Base-by-base conservation (phyloP, 2,797 vertebrate species). In the Argya squamiceps region DNA sequence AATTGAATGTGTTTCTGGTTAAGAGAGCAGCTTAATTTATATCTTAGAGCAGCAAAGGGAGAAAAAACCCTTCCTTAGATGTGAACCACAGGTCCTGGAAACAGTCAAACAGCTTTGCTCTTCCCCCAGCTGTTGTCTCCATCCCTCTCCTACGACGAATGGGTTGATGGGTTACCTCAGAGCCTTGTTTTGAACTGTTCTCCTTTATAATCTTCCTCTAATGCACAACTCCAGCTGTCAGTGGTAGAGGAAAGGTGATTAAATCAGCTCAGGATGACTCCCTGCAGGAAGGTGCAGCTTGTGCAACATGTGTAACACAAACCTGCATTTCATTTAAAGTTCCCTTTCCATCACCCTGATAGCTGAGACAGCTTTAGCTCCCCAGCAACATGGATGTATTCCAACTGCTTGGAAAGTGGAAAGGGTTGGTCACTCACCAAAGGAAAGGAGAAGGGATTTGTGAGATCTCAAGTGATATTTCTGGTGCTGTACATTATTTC, bases 371-470 rank as follows among this genome's bases (percentile, higher is more conserved):
- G 50, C 36, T 82, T 64, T 10, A 65, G 41, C 50, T 92, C 63
- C 18, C 13, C 32, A n/a, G 71, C 0, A 0, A 30, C 0, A 0
- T 15, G 22, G 49, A n/a, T 0, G 0, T 24, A 36, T 56, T 36
- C 58, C 62, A 88, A 21, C 2, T 15, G 63, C 55, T 43, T 22
- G 19, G 68, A 19, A 65, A 85, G 37, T 17, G 34, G n/a, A 12
- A 68, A 55, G 9, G 29, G 16, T 9, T 58, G 29, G 41, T 75
- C 44, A 13, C 44, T 74, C 5, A 55, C 24, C 10, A 1, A 2
- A 81, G 60, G 37, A 24, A 73, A 44, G 23, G 29, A 69, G 56
- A 34, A 58, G 23, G 39, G 29, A 39, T 79, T 50, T 64, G 37
- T 24, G 67, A 68, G 55, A 39, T 30, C 34, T 46, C 62, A 49